These are phyloP conservation scores for Pygoscelis antarcticus DNA, from an alignment of 2,113 vertebrate species.

Conservation along the genomic window DNA sequence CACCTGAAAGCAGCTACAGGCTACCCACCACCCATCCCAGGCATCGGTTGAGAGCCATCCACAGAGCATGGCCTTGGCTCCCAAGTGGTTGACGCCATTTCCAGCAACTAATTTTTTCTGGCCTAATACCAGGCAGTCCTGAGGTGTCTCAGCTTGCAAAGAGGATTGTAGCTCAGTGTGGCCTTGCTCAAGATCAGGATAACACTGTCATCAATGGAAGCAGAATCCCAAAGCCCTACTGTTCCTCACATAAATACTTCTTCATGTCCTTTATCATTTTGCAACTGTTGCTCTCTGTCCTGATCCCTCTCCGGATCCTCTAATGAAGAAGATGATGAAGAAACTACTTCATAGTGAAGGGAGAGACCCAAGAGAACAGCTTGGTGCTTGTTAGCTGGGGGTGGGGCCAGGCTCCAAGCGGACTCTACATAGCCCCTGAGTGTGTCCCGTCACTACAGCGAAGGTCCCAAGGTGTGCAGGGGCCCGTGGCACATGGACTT, in stretches of 20 bases:
- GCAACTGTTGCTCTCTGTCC: background rate
- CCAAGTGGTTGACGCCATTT: background rate
- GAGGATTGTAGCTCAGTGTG: background rate
- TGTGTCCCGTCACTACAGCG: background rate
- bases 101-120: background rate
- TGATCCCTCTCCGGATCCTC: background rate
- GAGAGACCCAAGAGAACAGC: background rate
- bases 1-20: background rate
- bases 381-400: background rate
- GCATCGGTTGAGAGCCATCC: background rate
- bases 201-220: background rate
- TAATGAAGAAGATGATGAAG: background rate
- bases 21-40: background rate
- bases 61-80: background rate
- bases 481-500: background rate
- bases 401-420: background rate
- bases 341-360: background rate
- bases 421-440: background rate
- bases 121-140: background rate
- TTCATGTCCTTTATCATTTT: background rate
- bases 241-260: background rate
- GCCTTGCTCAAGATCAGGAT: background rate
- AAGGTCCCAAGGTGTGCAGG: background rate
- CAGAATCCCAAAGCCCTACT: background rate
- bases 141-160: background rate